Evolutionary conservation across 2,113 vertebrate species (phyloP), one percentile per base, ranked within the genome.

Genomic region (Arvicanthis niloticus): DNA sequence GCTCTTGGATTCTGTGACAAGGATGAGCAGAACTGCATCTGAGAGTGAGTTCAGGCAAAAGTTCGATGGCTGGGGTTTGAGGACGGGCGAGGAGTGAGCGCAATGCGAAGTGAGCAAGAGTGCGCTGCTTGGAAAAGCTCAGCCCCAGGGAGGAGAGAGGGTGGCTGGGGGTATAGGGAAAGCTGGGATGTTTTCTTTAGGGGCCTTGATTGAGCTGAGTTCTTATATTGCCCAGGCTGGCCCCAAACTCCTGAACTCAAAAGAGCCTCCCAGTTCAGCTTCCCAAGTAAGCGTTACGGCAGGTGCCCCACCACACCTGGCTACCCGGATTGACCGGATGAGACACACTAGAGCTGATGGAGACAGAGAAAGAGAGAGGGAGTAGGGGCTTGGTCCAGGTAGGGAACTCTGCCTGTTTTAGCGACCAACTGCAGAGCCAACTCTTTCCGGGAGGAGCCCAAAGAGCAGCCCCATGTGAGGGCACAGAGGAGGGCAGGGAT

Each of bases 71-170:
- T 7, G 76, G 8, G 12, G 29, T 62, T n/a, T 48, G 72, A 72
- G 88, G 80, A 34, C 11, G 37, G 15, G 68, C 8, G 13, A 22
- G 72, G 51, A 80, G 29, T 53, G 53, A 91, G 29, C 1, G 22
- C 21, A 0, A 2, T 2, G 56, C 24, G 51, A 51, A 51, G 51
- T 51, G 51, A 6, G 48, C 48, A 48, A 48, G 48, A 6, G 8
- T 51, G 51, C 4, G 77, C 42, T 37, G 17, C 42, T 29, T 5
- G 48, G 15, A 78, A 62, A 77, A 24, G 53, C 29, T 86, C 48
- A 0, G 1, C n/a, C 1, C 0, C 3, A 26, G 19, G 11, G 53
- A 40, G 48, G 31, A 45, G 16, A 3, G 82, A 11, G 13, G 60
- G 37, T 4, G 19, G 45, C 13, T 3, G 11, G 48, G 19, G 29